Conservation (phyloP, 2,113 vertebrate genomes). For the Ceyx margarethae region DNA sequence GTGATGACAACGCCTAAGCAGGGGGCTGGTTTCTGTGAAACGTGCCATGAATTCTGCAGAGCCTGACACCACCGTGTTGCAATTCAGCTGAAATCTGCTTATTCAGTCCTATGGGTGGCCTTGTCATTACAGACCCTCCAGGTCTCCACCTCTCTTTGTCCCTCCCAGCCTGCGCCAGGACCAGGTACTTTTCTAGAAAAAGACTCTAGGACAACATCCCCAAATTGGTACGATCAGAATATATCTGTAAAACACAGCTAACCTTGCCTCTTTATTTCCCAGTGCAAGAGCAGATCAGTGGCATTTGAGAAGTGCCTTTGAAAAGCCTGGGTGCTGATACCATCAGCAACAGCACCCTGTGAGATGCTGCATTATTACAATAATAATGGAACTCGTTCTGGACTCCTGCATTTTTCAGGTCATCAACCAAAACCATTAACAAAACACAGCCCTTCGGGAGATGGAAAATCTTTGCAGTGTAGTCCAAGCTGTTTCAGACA, state of each 20-base stretch:
- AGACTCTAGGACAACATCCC: not conserved
- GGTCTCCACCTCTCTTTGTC: not conserved
- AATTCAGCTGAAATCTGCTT: not conserved
- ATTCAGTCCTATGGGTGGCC: not conserved
- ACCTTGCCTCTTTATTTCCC: not conserved
- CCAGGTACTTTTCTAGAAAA: not conserved
- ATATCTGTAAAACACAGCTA: not conserved
- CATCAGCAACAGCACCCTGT: not conserved
- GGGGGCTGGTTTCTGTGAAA: conserved; percentile 25
- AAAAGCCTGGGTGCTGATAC: conserved; percentile 13
- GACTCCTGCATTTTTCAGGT: conserved; percentile 42
- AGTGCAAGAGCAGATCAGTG: not conserved
- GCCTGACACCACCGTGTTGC: not conserved
- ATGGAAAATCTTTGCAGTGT: conserved; percentile 4
- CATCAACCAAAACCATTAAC: conserved; percentile 48
- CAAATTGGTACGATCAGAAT: not conserved
- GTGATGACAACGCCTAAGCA: not conserved
- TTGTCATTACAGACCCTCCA: not conserved
- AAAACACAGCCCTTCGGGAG: conserved; percentile 23
- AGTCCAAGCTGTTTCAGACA: not conserved
- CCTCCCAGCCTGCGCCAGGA: not conserved
- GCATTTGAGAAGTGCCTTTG: not conserved
- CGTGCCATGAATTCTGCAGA: not conserved
- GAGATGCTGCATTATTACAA: conserved; percentile 19
- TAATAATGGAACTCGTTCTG: conserved; percentile 9